phyloP scores from a whole-genome alignment of 35 echinoderm and acorn worm genomes.

The Strongylocentrotus purpuratus region DNA sequence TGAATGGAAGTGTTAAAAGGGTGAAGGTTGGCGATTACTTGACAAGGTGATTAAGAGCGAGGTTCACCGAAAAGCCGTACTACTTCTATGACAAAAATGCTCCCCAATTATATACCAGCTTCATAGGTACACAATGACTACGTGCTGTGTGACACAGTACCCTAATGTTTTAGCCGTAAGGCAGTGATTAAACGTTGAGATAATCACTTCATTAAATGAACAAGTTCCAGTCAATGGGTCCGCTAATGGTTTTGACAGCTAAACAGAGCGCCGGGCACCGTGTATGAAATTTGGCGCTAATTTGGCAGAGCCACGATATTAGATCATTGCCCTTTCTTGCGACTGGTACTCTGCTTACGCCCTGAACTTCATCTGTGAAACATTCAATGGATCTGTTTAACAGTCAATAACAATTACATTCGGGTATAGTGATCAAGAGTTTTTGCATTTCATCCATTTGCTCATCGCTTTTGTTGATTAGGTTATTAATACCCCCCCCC shows the following conservation, averaged over 20 bases:
- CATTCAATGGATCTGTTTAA: not conserved
- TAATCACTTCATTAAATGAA: constrained; percentile 14
- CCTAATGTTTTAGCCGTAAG: not conserved
- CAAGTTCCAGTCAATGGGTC: constrained; percentile 1
- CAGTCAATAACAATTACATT: not conserved
- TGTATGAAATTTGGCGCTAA: not conserved
- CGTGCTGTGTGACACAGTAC: not conserved
- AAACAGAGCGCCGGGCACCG: not conserved
- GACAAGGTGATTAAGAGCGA: not conserved
- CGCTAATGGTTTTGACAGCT: not conserved
- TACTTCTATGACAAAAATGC: too few relatives aligned
- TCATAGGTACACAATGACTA: not conserved
- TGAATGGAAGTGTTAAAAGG: not conserved
- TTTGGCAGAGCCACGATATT: not conserved
- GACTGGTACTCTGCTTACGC: not conserved
- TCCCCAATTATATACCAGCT: not conserved
- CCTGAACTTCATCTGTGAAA: not conserved
- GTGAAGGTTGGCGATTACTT: not conserved
- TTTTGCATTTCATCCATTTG: too few relatives aligned
- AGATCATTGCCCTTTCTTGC: not conserved
- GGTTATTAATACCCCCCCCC: too few relatives aligned
- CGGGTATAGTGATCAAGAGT: not conserved
- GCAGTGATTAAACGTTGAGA: not conserved
- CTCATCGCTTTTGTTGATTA: too few relatives aligned
- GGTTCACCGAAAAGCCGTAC: not conserved